Conservation (phyloP, 2,888 invertebrate species). For the Pristionchus entomophagus region DNA sequence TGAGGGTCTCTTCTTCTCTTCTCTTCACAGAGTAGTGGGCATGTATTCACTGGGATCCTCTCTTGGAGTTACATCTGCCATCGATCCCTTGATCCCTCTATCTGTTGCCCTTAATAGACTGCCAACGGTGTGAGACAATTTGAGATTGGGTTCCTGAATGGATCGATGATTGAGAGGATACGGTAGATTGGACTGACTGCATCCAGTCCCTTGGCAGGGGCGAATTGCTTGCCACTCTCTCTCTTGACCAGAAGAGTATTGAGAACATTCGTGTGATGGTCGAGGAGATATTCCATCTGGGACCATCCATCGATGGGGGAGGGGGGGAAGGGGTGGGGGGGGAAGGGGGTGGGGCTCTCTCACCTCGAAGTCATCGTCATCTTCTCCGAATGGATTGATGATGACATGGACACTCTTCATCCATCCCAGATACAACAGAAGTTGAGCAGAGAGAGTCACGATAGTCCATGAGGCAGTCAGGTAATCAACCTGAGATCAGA, state of each 20-base stretch:
- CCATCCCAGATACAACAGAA: slow-evolving; percentile 41
- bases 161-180: not conserved
- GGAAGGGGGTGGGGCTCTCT: not conserved
- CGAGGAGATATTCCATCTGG: slow-evolving; percentile 33
- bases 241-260: not conserved
- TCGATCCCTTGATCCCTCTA: slow-evolving; percentile 38
- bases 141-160: slow-evolving; percentile 16
- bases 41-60: slow-evolving; percentile 17
- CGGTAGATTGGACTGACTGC: not conserved
- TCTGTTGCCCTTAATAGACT: slow-evolving; percentile 18
- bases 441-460: not conserved
- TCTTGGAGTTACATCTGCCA: slow-evolving; percentile 3
- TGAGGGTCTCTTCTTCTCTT: not conserved
- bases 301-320: no score
- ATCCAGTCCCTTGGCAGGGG: not conserved
- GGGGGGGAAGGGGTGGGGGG: not conserved
- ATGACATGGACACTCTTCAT: slow-evolving; percentile 46
- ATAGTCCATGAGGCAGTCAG: not conserved
- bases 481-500: not conserved
- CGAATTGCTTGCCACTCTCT: slow-evolving; percentile 13
- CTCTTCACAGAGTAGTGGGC: not conserved
- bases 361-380: slow-evolving; percentile 48
- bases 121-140: slow-evolving; percentile 12
- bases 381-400: slow-evolving; percentile 48
- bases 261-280: slow-evolving; percentile 28